A percentile compares a stretch with the other conserved stretches of the same genome.
Conservation (phyloP, 2,113 vertebrate species). For the Peucedramus taeniatus region DNA sequence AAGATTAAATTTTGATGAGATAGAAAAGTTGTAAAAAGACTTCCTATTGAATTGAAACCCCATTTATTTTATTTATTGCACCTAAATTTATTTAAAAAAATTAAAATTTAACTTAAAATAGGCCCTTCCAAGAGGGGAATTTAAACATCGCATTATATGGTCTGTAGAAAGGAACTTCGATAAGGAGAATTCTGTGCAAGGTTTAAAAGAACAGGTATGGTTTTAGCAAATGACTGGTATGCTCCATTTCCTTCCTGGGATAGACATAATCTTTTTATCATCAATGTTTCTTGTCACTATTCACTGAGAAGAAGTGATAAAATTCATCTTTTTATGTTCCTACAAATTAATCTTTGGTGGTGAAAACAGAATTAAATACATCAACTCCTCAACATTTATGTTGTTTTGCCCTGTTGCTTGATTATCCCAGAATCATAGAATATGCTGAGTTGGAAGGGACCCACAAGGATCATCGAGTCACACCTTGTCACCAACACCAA, state of each 20-base stretch:
- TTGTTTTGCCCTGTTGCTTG: neutral
- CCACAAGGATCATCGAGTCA: neutral
- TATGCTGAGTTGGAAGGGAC: neutral
- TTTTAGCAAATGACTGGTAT: neutral
- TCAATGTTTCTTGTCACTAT: neutral
- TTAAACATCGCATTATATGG: neutral
- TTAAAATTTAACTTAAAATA: neutral
- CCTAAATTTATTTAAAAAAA: neutral
- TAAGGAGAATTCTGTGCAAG: neutral
- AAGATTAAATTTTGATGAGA: neutral
- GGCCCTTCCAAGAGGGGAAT: neutral
- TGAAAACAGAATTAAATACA: neutral
- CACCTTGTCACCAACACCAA: neutral
- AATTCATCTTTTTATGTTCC: neutral
- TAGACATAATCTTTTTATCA: neutral
- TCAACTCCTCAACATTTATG: neutral
- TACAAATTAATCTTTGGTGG: neutral
- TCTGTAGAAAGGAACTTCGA: neutral
- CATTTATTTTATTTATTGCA: neutral
- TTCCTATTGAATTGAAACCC: neutral
- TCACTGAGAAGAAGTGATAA: neutral
- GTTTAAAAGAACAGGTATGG: rapidly evolving
- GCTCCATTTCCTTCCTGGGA: neutral
- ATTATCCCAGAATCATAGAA: neutral
- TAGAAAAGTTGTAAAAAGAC: neutral